Conservation (phyloP, 1,140 invertebrate species). For the Lethocerus indicus region DNA sequence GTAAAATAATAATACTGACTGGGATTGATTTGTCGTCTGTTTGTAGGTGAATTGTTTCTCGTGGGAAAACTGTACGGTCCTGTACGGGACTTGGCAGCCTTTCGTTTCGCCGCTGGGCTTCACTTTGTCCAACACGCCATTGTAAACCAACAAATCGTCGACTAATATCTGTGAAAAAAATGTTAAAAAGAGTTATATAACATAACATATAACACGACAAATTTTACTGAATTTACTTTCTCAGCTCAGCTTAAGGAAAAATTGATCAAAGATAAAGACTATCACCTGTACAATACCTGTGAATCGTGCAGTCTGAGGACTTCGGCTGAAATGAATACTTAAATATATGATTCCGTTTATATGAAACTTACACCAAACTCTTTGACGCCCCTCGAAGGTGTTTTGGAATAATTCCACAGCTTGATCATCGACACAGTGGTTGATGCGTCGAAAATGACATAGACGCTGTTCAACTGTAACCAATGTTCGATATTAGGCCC, state of each 20-base stretch:
- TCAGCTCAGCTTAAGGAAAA: too few species aligned
- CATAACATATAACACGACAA: too few species aligned
- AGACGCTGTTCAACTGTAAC: constrained; percentile 44
- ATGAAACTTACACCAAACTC: constrained; percentile 51
- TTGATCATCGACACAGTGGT: constrained; percentile 55
- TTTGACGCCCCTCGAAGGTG: constrained; percentile 52
- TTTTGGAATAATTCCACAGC: constrained; percentile 76
- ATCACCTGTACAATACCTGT: too few species aligned
- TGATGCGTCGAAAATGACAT: constrained; percentile 60
- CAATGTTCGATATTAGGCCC: too few species aligned
- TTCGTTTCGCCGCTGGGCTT: not conserved
- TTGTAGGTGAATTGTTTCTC: constrained; percentile 1
- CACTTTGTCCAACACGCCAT: constrained; percentile 35
- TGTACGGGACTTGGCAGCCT: constrained; percentile 24
- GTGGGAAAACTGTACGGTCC: constrained; percentile 28
- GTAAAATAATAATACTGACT: too few species aligned
- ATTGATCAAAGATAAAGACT: too few species aligned
- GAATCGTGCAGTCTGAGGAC: too few species aligned
- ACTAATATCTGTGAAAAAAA: constrained; percentile 57
- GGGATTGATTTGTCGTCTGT: not conserved
- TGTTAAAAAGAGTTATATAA: too few species aligned
- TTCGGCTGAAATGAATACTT: too few species aligned
- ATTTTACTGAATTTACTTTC: too few species aligned
- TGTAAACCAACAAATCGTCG: constrained; percentile 60
- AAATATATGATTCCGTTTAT: too few species aligned